phyloP scores from a whole-genome alignment of 2,797 vertebrate genomes.

The Coreius guichenoti region DNA sequence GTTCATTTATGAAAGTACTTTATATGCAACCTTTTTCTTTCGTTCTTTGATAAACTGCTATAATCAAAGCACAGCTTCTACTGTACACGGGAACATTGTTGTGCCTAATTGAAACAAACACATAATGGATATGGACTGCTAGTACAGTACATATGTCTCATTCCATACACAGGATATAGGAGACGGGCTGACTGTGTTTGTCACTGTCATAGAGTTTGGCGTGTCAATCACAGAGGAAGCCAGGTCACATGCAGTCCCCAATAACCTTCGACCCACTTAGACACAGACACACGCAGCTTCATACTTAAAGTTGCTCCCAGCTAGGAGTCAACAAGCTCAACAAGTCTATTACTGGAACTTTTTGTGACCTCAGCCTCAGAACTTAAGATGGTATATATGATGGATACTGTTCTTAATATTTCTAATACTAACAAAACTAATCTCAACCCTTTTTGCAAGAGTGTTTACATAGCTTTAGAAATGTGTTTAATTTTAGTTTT shows the following conservation, averaged over 20 bases:
- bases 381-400: background rate
- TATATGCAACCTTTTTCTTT: background rate
- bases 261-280: constrained; percentile 69
- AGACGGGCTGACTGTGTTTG: constrained; percentile 9
- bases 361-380: constrained; percentile 6
- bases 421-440: background rate
- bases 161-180: constrained; percentile 31
- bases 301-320: constrained; percentile 26
- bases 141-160: background rate
- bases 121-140: constrained; percentile 29
- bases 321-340: background rate
- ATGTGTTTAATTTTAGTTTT: background rate
- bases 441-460: background rate
- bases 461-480: constrained; percentile 6
- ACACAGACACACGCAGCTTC: constrained; percentile 17
- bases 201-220: constrained; percentile 15
- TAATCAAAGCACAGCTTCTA: background rate
- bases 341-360: constrained; percentile 2
- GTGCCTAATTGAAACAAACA: background rate
- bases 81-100: background rate
- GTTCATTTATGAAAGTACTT: constrained; percentile 71
- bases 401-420: background rate
- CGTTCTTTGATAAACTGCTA: constrained; percentile 24
- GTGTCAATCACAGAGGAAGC: constrained; percentile 37
- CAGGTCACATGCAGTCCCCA: constrained; percentile 54